phyloP scores from a whole-genome alignment of 2,113 vertebrate species.

The Eudyptes chrysolophus region DNA sequence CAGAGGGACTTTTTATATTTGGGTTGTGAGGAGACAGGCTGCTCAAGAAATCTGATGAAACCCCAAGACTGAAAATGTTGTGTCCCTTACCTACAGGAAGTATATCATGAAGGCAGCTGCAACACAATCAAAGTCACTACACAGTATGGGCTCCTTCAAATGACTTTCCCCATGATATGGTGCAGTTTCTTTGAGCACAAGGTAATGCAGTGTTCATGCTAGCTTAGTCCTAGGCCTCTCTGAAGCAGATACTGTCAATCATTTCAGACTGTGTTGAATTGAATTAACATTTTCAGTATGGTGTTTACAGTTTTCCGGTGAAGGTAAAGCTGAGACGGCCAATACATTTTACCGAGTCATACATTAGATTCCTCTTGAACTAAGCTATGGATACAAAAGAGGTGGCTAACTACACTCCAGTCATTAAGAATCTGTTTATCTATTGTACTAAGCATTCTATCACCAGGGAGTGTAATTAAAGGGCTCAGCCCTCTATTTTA shows the following conservation, averaged over 20 bases:
- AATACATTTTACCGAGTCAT: neutral
- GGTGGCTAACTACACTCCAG: neutral
- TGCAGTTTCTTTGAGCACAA: neutral
- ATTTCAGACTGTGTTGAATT: slow-evolving; percentile 25
- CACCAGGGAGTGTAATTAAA: neutral
- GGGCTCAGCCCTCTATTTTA: neutral
- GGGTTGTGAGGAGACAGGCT: neutral
- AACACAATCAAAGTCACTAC: neutral
- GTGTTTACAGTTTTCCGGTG: neutral
- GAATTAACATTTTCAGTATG: slow-evolving; percentile 11
- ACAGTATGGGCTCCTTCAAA: neutral
- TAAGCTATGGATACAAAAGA: neutral
- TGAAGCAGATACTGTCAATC: slow-evolving; percentile 42
- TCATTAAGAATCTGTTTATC: neutral
- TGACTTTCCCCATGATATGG: neutral
- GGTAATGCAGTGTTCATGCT: neutral
- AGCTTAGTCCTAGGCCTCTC: neutral
- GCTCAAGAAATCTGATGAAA: slow-evolving; percentile 7
- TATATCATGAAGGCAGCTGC: neutral
- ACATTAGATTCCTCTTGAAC: neutral
- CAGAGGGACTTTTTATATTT: neutral
- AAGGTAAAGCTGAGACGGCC: neutral
- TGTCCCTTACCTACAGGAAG: neutral
- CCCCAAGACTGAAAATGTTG: neutral
- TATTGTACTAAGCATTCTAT: neutral